Percentiles rank a stretch among this genome's conserved stretches.
These are phyloP conservation scores for Mionectes olivaceus DNA, from an alignment of 2,797 vertebrate species.

Conservation along the genomic window DNA sequence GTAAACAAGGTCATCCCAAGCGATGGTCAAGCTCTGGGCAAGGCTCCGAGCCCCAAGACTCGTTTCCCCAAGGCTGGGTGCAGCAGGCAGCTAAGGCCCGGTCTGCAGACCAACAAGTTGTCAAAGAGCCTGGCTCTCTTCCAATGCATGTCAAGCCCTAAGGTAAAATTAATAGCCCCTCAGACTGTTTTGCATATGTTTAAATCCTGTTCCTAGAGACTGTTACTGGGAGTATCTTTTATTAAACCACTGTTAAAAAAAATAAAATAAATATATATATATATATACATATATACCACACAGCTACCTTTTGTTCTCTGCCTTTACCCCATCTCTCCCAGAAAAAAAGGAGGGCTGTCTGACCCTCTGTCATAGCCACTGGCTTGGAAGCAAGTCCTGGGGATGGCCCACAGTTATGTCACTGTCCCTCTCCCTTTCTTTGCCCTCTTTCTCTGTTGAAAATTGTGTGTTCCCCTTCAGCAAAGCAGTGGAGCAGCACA, in stretches of 20 bases:
- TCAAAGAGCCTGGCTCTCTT: neutral
- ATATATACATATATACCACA: neutral
- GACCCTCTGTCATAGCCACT: neutral
- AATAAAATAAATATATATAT: no score
- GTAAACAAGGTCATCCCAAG: neutral
- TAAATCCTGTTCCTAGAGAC: neutral
- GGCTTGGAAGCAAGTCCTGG: neutral
- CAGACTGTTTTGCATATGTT: neutral
- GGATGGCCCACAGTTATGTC: neutral
- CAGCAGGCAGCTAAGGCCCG: neutral
- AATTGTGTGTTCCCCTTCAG: neutral
- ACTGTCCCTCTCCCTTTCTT: neutral
- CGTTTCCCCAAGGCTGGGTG: neutral
- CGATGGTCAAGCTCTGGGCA: accelerated
- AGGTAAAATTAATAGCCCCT: neutral
- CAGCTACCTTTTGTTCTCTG: neutral
- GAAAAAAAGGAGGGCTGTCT: neutral
- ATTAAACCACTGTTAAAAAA: neutral
- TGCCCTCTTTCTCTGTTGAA: neutral
- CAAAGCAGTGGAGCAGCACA: neutral
- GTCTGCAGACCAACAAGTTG: neutral
- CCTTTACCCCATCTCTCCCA: neutral
- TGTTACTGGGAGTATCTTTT: neutral
- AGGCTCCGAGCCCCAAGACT: neutral
- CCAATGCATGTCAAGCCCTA: neutral